Conservation (phyloP, 2,113 vertebrate species). For the Tachysurus fulvidraco region DNA sequence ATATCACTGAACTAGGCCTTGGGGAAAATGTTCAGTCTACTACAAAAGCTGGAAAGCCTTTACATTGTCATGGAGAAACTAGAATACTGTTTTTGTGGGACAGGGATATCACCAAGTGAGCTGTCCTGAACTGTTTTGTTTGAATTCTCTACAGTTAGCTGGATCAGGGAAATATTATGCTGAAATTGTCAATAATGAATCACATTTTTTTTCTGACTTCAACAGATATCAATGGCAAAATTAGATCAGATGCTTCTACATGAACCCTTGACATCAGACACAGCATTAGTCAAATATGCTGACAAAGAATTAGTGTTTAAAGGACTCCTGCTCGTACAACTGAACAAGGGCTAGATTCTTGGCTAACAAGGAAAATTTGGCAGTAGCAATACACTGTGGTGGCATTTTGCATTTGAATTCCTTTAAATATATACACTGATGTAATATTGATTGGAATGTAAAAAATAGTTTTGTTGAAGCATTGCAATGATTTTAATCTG, state of each 20-base stretch:
- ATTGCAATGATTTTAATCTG: neutral
- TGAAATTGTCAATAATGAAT: neutral
- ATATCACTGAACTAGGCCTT: neutral
- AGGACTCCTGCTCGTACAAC: constrained; percentile 15
- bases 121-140: constrained; percentile 4
- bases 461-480: neutral
- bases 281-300: constrained; percentile 30
- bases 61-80: neutral
- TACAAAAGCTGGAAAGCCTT: neutral
- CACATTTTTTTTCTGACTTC: too few relatives aligned
- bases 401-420: neutral
- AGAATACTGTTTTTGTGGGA: constrained; percentile 8
- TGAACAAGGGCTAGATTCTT: constrained; percentile 6
- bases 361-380: neutral
- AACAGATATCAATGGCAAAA: constrained; percentile 26
- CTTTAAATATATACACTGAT: neutral
- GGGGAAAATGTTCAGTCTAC: neutral
- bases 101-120: neutral
- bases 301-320: constrained; percentile 15
- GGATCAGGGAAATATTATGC: neutral
- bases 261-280: constrained; percentile 29
- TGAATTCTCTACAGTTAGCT: neutral
- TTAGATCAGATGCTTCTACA: constrained; percentile 31
- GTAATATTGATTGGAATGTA: neutral
- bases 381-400: neutral